Base-by-base conservation (phyloP, 2,113 vertebrate species). In the Brachypteracias leptosomus region DNA sequence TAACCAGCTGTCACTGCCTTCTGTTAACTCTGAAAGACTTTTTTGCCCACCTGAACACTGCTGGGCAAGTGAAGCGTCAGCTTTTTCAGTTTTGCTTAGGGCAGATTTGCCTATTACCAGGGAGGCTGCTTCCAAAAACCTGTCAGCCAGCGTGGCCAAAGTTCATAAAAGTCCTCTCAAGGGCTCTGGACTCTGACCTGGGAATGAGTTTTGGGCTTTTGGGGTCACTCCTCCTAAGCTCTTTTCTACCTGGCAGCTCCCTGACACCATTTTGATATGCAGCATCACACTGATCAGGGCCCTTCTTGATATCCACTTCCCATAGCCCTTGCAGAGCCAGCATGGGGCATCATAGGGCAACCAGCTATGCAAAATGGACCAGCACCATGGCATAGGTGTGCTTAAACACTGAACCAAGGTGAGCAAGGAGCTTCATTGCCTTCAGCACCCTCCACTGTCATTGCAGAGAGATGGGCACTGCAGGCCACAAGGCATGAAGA, bases 1-100 rank as follows among this genome's bases (percentile, higher is more conserved):
- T 89, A 96, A 96, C 82, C 94, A 93, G 78, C 89, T 94, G 91
- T 96, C 85, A 15, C 75, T 90, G 55, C 94, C 92, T 92, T 96
- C 85, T 96, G 90, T 92, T 96, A 75, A 75, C 26, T 83, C 85
- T 77, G 71, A 87, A 90, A 67, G 91, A 82, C 42, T 61, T 75
- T 91, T 91, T 95, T 96, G 68, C 85, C 84, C 72, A 61, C 80
- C 80, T 83, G 81, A 65, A 80, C 33, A 16, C 57, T 79, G n/a
- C 46, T 8, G 1, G 55, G 55, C 62, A 85, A 63, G 38, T 57
- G 74, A 85, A 86, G 51, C 42, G 31, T 89, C 85, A 57, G 68
- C 9, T 58, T 86, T 70, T 95, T 93, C 90, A 58, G 51, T 77
- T 96, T 94, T 94, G 44, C 85, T 92, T 40, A 51, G 54, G 58